Percentiles rank a stretch among this genome's conserved stretches.
Conservation (phyloP, 2,113 vertebrate species). For the Cynopterus brachyotis region DNA sequence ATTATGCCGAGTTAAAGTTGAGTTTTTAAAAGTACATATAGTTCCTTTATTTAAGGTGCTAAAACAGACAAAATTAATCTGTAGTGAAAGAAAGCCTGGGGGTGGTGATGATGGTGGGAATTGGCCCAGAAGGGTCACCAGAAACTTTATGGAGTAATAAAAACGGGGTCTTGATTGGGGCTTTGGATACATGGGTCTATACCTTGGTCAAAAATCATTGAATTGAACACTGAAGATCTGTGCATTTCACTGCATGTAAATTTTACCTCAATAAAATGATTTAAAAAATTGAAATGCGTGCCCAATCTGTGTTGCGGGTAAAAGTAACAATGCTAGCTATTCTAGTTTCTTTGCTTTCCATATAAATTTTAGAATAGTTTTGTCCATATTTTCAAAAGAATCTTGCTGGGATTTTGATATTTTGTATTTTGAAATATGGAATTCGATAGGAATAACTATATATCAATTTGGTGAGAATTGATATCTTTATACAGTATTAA, state of each 20-base stretch:
- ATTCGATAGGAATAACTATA: background rate
- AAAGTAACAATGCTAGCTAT: background rate
- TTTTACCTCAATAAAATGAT: background rate
- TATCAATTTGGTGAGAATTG: background rate
- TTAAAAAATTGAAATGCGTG: background rate
- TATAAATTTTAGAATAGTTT: background rate
- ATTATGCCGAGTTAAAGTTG: background rate
- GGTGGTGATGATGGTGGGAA: background rate
- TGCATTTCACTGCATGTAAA: background rate
- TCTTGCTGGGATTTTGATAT: background rate
- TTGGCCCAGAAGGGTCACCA: background rate
- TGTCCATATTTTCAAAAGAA: background rate
- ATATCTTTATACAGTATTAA: background rate
- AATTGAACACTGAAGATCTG: background rate
- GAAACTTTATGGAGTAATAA: background rate
- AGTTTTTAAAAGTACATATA: background rate
- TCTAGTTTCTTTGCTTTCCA: background rate
- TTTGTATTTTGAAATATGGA: background rate
- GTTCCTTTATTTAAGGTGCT: background rate
- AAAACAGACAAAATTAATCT: background rate
- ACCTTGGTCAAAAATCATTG: background rate
- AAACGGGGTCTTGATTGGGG: background rate
- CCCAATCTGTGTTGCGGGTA: background rate
- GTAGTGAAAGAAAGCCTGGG: background rate
- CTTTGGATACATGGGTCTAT: background rate